Evolutionary conservation across 2,113 vertebrate species (phyloP).

Genomic region (Ursus arctos): DNA sequence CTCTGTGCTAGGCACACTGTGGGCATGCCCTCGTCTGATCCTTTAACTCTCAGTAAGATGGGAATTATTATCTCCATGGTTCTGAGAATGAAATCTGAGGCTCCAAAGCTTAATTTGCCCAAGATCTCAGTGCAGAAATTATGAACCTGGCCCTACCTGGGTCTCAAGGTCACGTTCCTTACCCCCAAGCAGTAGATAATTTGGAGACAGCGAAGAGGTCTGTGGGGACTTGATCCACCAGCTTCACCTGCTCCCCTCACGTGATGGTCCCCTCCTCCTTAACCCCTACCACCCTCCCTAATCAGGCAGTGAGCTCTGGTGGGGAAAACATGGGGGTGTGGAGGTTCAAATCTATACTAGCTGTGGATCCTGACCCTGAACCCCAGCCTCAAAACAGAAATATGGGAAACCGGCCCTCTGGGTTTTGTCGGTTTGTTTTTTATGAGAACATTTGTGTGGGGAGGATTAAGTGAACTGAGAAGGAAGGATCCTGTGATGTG

Average conservation of each 20-base stretch:
- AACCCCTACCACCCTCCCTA: no score
- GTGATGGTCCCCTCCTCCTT: not conserved
- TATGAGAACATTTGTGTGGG: not conserved
- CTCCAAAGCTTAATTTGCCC: not conserved
- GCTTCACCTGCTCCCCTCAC: not conserved
- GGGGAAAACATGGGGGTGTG: not conserved
- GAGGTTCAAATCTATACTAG: not conserved
- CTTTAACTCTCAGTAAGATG: not conserved
- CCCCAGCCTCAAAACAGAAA: not conserved
- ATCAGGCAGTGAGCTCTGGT: not conserved
- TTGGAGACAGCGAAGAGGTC: not conserved
- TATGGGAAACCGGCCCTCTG: rapidly evolving
- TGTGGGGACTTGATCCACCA: not conserved
- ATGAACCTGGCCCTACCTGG: not conserved
- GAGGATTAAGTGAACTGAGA: not conserved
- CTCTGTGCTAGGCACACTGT: not conserved
- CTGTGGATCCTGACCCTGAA: not conserved
- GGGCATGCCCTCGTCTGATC: not conserved
- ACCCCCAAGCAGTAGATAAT: not conserved
- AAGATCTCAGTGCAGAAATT: not conserved
- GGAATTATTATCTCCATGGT: not conserved
- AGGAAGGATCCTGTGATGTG: not conserved
- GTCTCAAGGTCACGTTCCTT: not conserved
- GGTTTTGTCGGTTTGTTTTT: not conserved
- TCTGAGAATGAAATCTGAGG: not conserved